Base-by-base conservation (phyloP, 2,113 vertebrate species). In the Poecile atricapillus region DNA sequence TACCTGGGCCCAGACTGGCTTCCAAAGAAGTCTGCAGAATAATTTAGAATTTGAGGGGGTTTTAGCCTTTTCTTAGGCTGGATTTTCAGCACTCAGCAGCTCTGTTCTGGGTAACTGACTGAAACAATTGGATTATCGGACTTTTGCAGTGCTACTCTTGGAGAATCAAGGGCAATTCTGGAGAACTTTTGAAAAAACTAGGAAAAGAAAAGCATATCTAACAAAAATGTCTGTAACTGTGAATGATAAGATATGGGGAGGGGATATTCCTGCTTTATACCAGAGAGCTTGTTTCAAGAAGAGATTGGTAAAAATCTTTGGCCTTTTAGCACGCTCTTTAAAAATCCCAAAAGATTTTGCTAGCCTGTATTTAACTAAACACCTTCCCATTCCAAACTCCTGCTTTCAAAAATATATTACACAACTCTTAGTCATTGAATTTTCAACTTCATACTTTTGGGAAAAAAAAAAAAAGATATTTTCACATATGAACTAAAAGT, bases 21-120 rank as follows among this genome's bases (percentile, higher is more conserved):
- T 84, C 16, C 35, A 65, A 76, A 73, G 16, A 60, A 21, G 4
- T 18, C 30, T 67, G 28, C 30, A 68, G n/a, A 46, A 82, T 55
- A 11, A 52, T 56, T 82, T 31, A 15, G 19, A 60, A 71, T 7
- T 15, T 7, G 2, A 89, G 31, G 13, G 4, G 3, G 0, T 3
- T 79, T 83, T 56, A 79, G 15, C 11, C 8, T 30, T 56, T 47
- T 43, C 69, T 68, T 21, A 68, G 47, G 14, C 3, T 55, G 58
- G 15, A 59, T 67, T 82, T 89, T 71, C 30, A 78, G 52, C 15
- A 50, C 33, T 50, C 39, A 35, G 24, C 19, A 84, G 33, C 43
- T 87, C 39, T 41, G 35, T 24, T 47, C 37, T 33, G 30, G 25
- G 37, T 60, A 63, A 49, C 53, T 27, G 9, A 22, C 15, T 75